A percentile compares a stretch with the other conserved stretches of the same genome.
These are phyloP conservation scores for Picathartes gymnocephalus DNA, from an alignment of 2,113 vertebrate species.

Conservation along the genomic window DNA sequence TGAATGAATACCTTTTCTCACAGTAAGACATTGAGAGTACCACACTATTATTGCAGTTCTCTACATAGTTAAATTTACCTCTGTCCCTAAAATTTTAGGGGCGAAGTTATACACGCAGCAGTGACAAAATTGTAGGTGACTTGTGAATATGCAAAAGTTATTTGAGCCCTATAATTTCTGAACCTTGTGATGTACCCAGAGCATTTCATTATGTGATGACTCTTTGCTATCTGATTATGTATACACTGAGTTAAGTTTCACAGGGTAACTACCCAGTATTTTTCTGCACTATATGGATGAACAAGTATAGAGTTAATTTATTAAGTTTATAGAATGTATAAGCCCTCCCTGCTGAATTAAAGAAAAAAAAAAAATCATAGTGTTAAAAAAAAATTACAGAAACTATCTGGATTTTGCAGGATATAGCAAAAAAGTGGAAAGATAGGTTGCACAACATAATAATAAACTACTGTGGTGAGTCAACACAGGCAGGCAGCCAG, in stretches of 20 bases:
- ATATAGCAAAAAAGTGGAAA: neutral
- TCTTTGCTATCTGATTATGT: neutral
- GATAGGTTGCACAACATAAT: neutral
- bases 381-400: neutral
- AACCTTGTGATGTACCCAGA: neutral
- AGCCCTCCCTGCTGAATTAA: accelerated
- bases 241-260: neutral
- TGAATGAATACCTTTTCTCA: neutral
- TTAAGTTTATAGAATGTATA: neutral
- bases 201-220: neutral
- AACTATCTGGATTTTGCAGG: neutral
- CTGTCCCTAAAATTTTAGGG: neutral
- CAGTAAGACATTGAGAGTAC: neutral
- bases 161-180: neutral
- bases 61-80: neutral
- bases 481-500: neutral
- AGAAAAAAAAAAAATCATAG: neutral
- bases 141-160: neutral
- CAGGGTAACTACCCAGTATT: neutral
- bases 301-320: neutral
- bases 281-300: neutral
- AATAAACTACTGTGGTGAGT: neutral
- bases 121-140: neutral
- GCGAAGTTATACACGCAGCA: neutral
- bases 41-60: neutral